Base-by-base conservation (phyloP, 2,113 vertebrate species). In the Danionella cerebrum region DNA sequence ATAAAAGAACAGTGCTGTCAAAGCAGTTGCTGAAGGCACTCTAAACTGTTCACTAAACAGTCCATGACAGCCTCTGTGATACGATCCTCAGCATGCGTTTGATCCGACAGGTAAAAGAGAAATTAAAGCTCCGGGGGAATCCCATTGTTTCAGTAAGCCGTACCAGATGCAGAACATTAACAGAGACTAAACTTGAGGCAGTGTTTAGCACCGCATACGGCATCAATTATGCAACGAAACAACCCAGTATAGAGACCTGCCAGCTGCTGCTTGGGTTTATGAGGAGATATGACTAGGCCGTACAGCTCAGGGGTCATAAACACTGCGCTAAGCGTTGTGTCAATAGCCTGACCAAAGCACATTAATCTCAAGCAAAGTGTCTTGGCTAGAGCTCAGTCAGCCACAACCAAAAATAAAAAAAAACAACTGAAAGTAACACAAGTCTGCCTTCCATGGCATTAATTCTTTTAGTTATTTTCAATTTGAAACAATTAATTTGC, bases 281-380 rank as follows among this genome's bases (percentile, higher is more conserved):
- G 47, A 47, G 53, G 65, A 76, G 69, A 55, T 59, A 66, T 35
- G 71, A 51, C 62, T 19, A 59, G 45, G 33, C 16, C 10, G 65
- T 72, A 73, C 74, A 10, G 36, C 70, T 62, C 57, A 11, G 65
- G 60, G 76, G 74, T 82, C 82, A 84, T 85, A 86, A 87, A 85
- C 76, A 67, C 74, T 76, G 81, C 75, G 76, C 54, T 84, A 85
- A 89, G 79, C 81, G 82, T 76, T 82, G 79, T 89, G 84, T 84
- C 87, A 84, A 86, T 86, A 88, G 73, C 76, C 72, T 75, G 76
- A 77, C 52, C 73, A 65, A 67, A 53, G 50, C 54, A 70, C 80
- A 80, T 87, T 83, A 84, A 85, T 88, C 87, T 76, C 12, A 58
- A 70, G 48, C 76, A 67, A 70, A 77, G 59, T 66, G 67, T 47